phyloP scores from a whole-genome alignment of 1,140 invertebrate species.

The Calycopis cecrops region DNA sequence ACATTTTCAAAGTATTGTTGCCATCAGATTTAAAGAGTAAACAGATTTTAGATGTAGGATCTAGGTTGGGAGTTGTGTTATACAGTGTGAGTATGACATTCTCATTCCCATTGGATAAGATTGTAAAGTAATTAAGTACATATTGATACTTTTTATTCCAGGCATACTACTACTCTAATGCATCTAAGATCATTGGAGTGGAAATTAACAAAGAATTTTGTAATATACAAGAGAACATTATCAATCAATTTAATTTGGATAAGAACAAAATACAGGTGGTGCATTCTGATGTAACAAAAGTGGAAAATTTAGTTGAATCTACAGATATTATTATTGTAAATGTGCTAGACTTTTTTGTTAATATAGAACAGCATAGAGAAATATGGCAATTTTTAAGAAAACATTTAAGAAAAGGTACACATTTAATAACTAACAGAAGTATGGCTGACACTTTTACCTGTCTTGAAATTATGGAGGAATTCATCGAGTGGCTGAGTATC shows the following conservation, averaged over 20 bases:
- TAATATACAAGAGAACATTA: constrained; percentile 77
- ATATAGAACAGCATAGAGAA: constrained; percentile 72
- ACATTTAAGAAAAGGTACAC: constrained; percentile 74
- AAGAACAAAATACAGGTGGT: constrained; percentile 76
- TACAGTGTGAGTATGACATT: constrained; percentile 80
- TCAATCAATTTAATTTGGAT: constrained; percentile 76
- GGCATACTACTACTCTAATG: constrained; percentile 80
- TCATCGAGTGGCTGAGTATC: constrained; percentile 72
- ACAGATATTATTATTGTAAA: constrained; percentile 81
- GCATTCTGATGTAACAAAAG: constrained; percentile 76
- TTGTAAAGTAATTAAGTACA: constrained; percentile 1
- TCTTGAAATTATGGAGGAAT: constrained; percentile 71
- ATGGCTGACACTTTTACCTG: constrained; percentile 72
- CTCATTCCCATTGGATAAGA: too few species aligned
- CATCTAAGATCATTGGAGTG: constrained; percentile 78
- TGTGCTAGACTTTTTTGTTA: constrained; percentile 80
- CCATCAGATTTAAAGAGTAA: constrained; percentile 77
- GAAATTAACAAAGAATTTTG: constrained; percentile 84
- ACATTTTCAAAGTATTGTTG: constrained; percentile 79
- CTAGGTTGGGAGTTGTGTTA: constrained; percentile 81
- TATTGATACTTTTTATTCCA: constrained; percentile 53
- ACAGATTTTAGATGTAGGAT: constrained; percentile 81
- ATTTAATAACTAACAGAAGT: constrained; percentile 77
- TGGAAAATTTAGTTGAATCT: constrained; percentile 71
- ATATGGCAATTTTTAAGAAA: constrained; percentile 79